Base-by-base conservation (phyloP, 2,113 vertebrate species). In the Neogobius melanostomus region DNA sequence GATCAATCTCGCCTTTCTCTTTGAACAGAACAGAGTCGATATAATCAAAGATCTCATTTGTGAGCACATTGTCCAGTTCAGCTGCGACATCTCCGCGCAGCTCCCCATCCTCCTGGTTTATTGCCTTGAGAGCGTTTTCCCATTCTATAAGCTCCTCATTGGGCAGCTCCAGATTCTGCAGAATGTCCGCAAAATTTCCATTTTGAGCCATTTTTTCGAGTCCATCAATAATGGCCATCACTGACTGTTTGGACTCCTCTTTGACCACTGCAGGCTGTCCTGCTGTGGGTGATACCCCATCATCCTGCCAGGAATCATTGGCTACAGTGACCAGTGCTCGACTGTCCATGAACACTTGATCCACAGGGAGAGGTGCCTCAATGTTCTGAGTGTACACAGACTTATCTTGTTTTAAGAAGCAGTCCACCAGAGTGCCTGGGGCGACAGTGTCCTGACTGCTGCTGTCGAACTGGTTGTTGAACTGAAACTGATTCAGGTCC, bases 361-460 rank as follows among this genome's bases (percentile, higher is more conserved):
- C 88, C 71, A 93, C 11, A 21, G 88, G 83, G 4, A 90, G 65
- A 28, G 91, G 88, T 0, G 54, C 1, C 8, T 86, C 89, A 15
- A 52, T 0, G 0, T 44, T 60, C 11, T 81, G 79, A 36, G 14
- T 51, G 64, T 92, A 94, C 14, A 79, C 6, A 0, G 72, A 61
- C 0, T 90, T 74, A 11, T 94, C 92, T 75, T 95, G 94, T 9
- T 71, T 90, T 72, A 93, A 80, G 88, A 92, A 86, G 74, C 85
- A 89, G 71, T 90, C 94, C 16, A 94, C 77, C 53, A 95, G 21
- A 1, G 92, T 94, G 49, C 28, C 56, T 1, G 91, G 91, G 7
- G 73, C 14, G 52, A 85, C 50, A 0, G 56, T 0, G 21, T 68
- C 61, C 1, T 5, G 0, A 11, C 73, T 56, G 0, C 44, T 12